Conservation (phyloP, 2,113 vertebrate genomes). For the Thunnus maccoyii region DNA sequence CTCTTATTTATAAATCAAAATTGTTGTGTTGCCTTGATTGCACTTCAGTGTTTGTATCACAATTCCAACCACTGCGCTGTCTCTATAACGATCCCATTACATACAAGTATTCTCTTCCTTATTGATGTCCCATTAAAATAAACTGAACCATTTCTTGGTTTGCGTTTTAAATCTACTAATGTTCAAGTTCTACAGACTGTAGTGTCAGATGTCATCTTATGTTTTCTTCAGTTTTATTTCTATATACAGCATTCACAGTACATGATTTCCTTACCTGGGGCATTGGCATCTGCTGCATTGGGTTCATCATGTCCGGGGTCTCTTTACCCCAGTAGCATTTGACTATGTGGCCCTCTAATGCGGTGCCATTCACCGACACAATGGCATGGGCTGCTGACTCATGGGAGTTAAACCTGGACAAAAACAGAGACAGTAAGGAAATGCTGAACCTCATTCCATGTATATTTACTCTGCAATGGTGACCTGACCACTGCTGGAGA, state of each 20-base stretch:
- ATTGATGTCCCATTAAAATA: neutral
- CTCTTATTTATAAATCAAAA: no score
- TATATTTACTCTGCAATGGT: neutral
- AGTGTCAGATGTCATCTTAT: neutral
- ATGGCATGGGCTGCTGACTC: conserved; percentile 98
- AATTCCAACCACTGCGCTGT: no score
- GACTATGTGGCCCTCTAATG: conserved; percentile 94
- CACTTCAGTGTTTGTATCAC: no score
- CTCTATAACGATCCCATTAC: no score
- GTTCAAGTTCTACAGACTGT: neutral
- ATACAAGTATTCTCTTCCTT: neutral
- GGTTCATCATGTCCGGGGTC: conserved; percentile 92
- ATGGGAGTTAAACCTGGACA: conserved; percentile 93
- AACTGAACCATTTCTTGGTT: neutral
- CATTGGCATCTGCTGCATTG: conserved; percentile 91
- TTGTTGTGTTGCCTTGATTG: no score
- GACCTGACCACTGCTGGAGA: neutral
- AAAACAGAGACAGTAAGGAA: conserved; percentile 31
- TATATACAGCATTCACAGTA: neutral
- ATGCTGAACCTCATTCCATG: neutral
- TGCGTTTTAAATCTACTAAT: neutral
- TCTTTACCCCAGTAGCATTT: conserved; percentile 99
- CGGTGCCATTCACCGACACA: conserved; percentile 95
- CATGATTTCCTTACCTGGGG: conserved; percentile 77
- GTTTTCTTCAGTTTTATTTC: no score